Percentiles rank a stretch among this genome's conserved stretches.
Evolutionary conservation across 1,140 invertebrate species (phyloP).

Genomic region (Drosophila setifemur): DNA sequence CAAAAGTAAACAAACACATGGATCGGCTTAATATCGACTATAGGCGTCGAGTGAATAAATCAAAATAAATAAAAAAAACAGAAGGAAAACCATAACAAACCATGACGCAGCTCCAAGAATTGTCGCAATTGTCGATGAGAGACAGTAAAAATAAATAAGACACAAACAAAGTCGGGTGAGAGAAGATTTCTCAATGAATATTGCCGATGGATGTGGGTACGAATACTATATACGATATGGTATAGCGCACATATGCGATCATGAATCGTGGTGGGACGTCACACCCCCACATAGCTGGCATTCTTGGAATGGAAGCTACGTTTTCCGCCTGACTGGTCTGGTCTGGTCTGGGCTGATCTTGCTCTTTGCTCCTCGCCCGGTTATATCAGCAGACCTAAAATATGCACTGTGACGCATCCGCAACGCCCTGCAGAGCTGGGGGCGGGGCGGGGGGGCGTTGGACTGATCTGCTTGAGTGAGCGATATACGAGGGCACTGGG

Average conservation of each 20-base stretch:
- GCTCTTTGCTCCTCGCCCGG: background rate
- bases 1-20: slow-evolving; percentile 53
- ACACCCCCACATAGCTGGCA: slow-evolving; percentile 66
- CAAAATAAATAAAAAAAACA: slow-evolving; percentile 16
- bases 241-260: background rate
- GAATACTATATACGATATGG: slow-evolving; percentile 1
- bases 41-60: background rate
- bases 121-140: slow-evolving; percentile 59
- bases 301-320: slow-evolving; percentile 65
- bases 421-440: slow-evolving; percentile 10
- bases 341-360: slow-evolving; percentile 37
- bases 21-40: slow-evolving; percentile 27
- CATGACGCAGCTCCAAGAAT: slow-evolving; percentile 68
- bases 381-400: slow-evolving; percentile 73
- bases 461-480: slow-evolving; percentile 31
- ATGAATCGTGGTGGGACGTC: slow-evolving; percentile 22
- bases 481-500: slow-evolving; percentile 29
- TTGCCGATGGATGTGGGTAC: slow-evolving; percentile 41
- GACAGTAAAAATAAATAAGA: background rate
- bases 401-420: slow-evolving; percentile 74
- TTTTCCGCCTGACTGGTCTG: slow-evolving; percentile 45
- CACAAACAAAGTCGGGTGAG: background rate
- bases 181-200: slow-evolving; percentile 65
- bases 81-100: slow-evolving; percentile 53
- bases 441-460: background rate